These are phyloP conservation scores for Eupithecia pulchellata DNA, from an alignment of 2,888 invertebrate species.

Conservation along the genomic window DNA sequence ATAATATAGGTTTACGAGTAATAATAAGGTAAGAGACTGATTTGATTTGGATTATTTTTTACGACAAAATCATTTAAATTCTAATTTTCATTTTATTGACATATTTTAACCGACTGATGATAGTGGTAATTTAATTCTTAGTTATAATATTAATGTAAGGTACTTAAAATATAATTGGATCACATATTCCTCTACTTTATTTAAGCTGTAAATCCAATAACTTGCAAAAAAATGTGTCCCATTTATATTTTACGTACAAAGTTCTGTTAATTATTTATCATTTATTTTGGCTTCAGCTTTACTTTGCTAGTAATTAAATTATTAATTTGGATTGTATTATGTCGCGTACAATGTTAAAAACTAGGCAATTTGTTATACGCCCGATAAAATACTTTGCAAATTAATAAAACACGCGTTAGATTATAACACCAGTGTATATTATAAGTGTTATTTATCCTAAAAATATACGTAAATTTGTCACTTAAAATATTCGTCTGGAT, in stretches of 20 bases:
- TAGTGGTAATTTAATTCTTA: conserved; percentile 60
- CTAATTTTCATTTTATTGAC: conserved; percentile 60
- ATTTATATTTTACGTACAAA: conserved; percentile 31
- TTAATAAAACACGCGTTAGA: conserved; percentile 44
- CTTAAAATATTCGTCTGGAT: conserved; percentile 40
- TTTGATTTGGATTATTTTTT: conserved; percentile 72
- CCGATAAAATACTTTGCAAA: conserved; percentile 52
- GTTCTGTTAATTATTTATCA: conserved; percentile 35
- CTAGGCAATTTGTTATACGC: conserved; percentile 50
- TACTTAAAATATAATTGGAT: conserved; percentile 34
- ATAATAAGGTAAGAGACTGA: conserved; percentile 81
- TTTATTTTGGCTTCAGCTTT: conserved; percentile 72
- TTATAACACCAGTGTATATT: conserved; percentile 59
- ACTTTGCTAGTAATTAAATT: conserved; percentile 59
- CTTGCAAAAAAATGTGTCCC: background rate
- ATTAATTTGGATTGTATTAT: conserved; percentile 59
- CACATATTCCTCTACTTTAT: conserved; percentile 37
- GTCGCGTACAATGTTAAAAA: conserved; percentile 51
- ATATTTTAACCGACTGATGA: conserved; percentile 71
- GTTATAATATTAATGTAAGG: conserved; percentile 46
- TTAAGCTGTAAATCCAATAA: background rate
- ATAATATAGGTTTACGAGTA: conserved; percentile 70
- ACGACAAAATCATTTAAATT: conserved; percentile 51
- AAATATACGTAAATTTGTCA: conserved; percentile 51
- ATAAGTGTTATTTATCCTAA: conserved; percentile 60